Evolutionary conservation across 2,797 vertebrate genomes (phyloP).

Genomic region (Lutjanus argentimaculatus): DNA sequence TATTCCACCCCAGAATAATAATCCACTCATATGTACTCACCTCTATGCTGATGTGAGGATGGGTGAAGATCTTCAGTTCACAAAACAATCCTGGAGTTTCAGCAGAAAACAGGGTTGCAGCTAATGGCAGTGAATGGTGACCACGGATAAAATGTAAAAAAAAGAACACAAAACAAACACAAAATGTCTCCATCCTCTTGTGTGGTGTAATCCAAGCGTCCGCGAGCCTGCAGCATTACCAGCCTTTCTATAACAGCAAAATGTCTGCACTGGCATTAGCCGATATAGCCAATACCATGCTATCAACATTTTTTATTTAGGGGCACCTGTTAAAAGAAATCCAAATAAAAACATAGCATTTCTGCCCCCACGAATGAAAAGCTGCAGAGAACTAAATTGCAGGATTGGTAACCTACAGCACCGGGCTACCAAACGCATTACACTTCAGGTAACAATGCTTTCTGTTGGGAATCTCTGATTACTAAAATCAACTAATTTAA

Average conservation of each 20-base stretch:
- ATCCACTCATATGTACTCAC: too few species aligned
- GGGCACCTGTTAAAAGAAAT: conserved; percentile 79
- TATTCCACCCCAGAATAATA: too few species aligned
- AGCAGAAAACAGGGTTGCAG: too few species aligned
- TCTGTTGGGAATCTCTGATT: conserved; percentile 66
- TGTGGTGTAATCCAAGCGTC: too few species aligned
- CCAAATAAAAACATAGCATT: conserved; percentile 78
- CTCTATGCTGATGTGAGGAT: too few species aligned
- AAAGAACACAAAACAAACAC: too few species aligned
- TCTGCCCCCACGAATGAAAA: conserved; percentile 74
- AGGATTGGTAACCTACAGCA: conserved; percentile 37
- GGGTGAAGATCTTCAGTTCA: too few species aligned
- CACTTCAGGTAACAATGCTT: conserved; percentile 61
- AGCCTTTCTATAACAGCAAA: conserved; percentile 64
- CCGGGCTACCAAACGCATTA: conserved; percentile 49
- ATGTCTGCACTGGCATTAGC: conserved; percentile 61
- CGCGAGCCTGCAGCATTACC: conserved; percentile 70
- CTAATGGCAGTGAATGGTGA: too few species aligned
- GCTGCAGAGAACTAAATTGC: conserved; percentile 67
- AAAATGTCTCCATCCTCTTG: too few species aligned
- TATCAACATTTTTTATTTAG: conserved; percentile 38
- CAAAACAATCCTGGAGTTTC: too few species aligned
- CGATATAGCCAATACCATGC: conserved; percentile 51
- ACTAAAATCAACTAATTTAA: too few species aligned
- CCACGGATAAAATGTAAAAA: too few species aligned